Conservation (phyloP, 2,888 invertebrate species). For the Pardosa pseudoannulata region DNA sequence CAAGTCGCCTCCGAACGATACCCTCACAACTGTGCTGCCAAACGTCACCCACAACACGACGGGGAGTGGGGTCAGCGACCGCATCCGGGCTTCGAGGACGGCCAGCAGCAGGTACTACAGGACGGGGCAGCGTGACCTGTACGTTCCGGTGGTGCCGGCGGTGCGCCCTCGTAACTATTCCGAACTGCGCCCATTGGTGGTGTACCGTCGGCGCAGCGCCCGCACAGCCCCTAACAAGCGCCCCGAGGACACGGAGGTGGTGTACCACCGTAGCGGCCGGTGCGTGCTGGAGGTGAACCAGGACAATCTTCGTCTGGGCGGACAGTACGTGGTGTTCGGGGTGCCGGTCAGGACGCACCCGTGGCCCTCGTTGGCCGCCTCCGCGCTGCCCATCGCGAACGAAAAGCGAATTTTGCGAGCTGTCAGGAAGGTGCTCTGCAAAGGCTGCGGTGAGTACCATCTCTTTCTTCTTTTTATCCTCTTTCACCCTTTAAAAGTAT, state of each 20-base stretch:
- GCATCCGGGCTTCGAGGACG: background rate
- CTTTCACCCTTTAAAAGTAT: too few species aligned
- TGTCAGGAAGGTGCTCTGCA: slow-evolving; percentile 56
- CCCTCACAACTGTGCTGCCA: background rate
- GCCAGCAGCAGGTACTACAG: background rate
- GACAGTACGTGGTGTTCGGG: slow-evolving; percentile 64
- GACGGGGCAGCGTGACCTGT: background rate
- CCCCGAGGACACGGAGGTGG: slow-evolving; percentile 50
- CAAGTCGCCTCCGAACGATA: slow-evolving; percentile 31
- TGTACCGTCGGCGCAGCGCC: background rate
- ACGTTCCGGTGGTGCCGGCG: background rate
- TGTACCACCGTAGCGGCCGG: slow-evolving; percentile 41
- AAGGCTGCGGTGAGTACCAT: slow-evolving; percentile 61
- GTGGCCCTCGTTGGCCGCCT: slow-evolving; percentile 54
- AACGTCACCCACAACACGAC: background rate
- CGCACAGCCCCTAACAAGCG: background rate
- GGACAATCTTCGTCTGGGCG: slow-evolving; percentile 56
- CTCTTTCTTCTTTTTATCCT: too few species aligned
- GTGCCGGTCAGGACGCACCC: slow-evolving; percentile 3
- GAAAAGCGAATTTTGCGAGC: slow-evolving; percentile 65
- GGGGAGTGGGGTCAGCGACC: background rate
- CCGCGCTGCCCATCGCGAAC: slow-evolving; percentile 67
- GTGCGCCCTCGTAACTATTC: background rate
- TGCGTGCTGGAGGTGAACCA: slow-evolving; percentile 57
- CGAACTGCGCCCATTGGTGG: background rate